A percentile compares a stretch with the other conserved stretches of the same genome.
These are phyloP conservation scores for Melierax canorus DNA, from an alignment of 2,113 vertebrate species.

Conservation along the genomic window DNA sequence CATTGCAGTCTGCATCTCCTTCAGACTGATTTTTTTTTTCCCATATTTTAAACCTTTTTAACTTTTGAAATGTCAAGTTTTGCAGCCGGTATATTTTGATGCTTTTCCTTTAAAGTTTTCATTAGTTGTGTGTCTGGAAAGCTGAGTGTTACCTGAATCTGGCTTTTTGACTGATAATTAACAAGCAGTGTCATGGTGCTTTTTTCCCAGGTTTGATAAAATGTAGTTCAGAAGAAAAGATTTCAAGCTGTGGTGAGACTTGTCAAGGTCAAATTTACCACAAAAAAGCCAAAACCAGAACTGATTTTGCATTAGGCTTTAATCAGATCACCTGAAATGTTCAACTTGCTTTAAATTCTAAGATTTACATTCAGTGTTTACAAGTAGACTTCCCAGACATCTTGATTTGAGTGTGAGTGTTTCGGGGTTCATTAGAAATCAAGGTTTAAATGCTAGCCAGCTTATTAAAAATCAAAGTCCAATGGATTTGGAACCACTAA, in stretches of 20 bases:
- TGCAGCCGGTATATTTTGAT: background rate
- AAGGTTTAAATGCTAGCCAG: background rate
- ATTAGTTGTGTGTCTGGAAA: background rate
- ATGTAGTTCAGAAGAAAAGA: background rate
- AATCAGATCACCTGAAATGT: background rate
- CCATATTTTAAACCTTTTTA: background rate
- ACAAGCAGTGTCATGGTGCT: background rate
- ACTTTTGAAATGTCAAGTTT: background rate
- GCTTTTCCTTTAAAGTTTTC: background rate
- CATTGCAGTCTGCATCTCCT: background rate
- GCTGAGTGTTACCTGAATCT: background rate
- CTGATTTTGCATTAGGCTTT: background rate
- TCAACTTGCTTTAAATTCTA: background rate
- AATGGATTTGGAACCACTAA: background rate
- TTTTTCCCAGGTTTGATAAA: background rate
- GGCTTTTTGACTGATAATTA: background rate
- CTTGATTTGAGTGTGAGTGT: background rate
- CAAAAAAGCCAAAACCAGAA: background rate
- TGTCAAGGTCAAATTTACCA: background rate
- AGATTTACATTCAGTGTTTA: background rate
- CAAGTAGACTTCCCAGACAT: background rate
- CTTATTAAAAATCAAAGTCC: background rate
- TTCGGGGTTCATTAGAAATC: background rate
- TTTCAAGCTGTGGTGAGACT: background rate
- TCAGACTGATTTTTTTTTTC: rapidly evolving